Evolutionary conservation across 2,113 vertebrate genomes (phyloP), one percentile per base, ranked within the genome.

Genomic region (Nerophis lumbriciformis): DNA sequence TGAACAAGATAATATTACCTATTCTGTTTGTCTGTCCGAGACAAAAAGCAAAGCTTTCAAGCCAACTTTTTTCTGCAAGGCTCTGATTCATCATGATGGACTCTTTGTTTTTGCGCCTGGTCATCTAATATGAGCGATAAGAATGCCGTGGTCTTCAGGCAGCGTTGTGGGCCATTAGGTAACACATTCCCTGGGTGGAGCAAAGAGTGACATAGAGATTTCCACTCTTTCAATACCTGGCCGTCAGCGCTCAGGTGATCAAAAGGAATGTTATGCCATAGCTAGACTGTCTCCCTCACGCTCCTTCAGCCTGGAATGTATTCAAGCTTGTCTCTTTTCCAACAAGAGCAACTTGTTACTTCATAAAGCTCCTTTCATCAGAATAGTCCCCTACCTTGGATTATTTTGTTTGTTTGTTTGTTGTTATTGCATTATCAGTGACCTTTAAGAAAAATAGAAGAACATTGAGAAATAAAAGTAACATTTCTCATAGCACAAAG

Each of bases 1-100:
- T 92, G 90, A 91, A 89, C 88, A 89, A 92, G 90, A 89, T 91
- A 90, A 90, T 88, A 86, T 90, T 89, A 91, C 90, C 88, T 69
- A 83, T 88, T 85, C 89, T 89, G 89, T 84, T 88, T 83, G 78
- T 76, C 75, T 75, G 79, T 80, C 79, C 71, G 77, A 67, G 81
- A 68, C 85, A 78, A 78, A 72, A 74, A 67, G 66, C 81, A 87
- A 85, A 85, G 71, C 65, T 71, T 88, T 83, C 83, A 83, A 84
- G 86, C 79, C 83, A 79, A 70, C 72, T 81, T 88, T 80, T 88
- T 82, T 87, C 79, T 82, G 80, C 79, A 63, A 71, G 70, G 75
- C 75, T 85, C 80, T 80, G 79, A 81, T 85, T 88, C 79, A 82
- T 85, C 76, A 70, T 86, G 84, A 88, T 74, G 68, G 83, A 88